A percentile compares a stretch with the other conserved stretches of the same genome.
These are phyloP conservation scores for Cryptocheilus praepositus DNA, from an alignment of 2,888 invertebrate genomes.

Conservation along the genomic window DNA sequence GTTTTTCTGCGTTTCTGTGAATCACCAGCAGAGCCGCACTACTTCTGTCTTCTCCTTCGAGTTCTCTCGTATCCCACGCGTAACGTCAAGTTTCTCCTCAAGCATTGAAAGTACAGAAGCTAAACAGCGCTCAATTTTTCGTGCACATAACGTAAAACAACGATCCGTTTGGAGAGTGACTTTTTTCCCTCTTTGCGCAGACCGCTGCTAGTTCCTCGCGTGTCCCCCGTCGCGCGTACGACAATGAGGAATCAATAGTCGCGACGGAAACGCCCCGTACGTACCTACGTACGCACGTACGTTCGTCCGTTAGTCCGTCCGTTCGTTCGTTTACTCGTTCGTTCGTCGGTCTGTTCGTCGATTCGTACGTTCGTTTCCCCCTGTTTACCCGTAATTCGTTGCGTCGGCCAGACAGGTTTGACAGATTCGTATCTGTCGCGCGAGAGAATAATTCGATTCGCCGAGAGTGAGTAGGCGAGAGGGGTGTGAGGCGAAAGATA, in stretches of 20 bases:
- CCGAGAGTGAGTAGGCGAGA: background rate
- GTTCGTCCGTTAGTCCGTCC: background rate
- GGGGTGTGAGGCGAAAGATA: background rate
- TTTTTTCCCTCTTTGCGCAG: slow-evolving; percentile 33
- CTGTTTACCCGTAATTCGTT: slow-evolving; percentile 45
- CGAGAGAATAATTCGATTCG: slow-evolving; percentile 28
- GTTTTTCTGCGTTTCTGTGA: too few species aligned
- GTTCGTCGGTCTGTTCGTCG: background rate
- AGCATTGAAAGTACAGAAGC: too few species aligned
- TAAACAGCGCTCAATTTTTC: too few species aligned
- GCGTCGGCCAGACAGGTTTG: slow-evolving; percentile 30
- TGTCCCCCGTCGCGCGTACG: slow-evolving; percentile 43
- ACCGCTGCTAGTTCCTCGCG: slow-evolving; percentile 33
- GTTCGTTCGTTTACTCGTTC: background rate
- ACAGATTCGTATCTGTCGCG: slow-evolving; percentile 36
- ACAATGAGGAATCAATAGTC: slow-evolving; percentile 50
- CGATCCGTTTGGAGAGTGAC: background rate
- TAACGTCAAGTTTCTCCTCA: too few species aligned
- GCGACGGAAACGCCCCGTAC: slow-evolving; percentile 52
- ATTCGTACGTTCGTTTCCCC: slow-evolving; percentile 31
- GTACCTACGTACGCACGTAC: slow-evolving; percentile 9
- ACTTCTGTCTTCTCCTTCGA: too few species aligned
- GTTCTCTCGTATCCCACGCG: too few species aligned
- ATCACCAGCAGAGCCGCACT: too few species aligned
- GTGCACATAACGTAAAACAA: too few species aligned